Evolutionary conservation across 92 coral and sea anemone genomes (phyloP).

Genomic region (Pocillopora grandis): DNA sequence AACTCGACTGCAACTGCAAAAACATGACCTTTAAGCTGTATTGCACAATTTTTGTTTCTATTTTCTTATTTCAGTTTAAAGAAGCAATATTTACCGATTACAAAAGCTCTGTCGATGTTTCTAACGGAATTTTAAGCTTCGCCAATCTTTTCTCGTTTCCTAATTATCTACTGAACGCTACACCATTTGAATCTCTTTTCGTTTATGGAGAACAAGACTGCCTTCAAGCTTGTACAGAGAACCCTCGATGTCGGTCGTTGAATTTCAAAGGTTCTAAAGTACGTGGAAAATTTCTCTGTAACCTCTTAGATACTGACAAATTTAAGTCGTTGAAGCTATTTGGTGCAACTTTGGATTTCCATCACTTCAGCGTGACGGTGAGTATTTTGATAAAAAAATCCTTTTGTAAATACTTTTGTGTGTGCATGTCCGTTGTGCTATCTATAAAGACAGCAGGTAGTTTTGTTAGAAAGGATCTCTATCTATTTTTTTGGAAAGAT

Average conservation of each 20-base stretch:
- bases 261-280: background rate
- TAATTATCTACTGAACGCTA: background rate
- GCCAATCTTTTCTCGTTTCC: constrained; percentile 8
- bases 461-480: too few species aligned
- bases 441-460: too few species aligned
- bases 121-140: background rate
- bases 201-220: background rate
- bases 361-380: background rate
- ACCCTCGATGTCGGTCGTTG: constrained; percentile 1
- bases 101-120: constrained; percentile 2
- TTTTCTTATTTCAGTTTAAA: background rate
- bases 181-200: background rate
- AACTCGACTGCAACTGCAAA: too few species aligned
- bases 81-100: background rate
- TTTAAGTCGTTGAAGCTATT: background rate
- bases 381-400: background rate
- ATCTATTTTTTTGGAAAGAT: too few species aligned
- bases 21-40: background rate
- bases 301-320: constrained; percentile 3
- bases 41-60: background rate
- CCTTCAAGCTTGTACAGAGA: background rate
- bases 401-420: background rate
- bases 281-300: background rate
- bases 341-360: background rate
- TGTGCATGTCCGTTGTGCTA: too few species aligned